Percentiles rank a stretch among this genome's conserved stretches.
phyloP scores from a whole-genome alignment of 2,113 vertebrate species.

The Pristiophorus japonicus region DNA sequence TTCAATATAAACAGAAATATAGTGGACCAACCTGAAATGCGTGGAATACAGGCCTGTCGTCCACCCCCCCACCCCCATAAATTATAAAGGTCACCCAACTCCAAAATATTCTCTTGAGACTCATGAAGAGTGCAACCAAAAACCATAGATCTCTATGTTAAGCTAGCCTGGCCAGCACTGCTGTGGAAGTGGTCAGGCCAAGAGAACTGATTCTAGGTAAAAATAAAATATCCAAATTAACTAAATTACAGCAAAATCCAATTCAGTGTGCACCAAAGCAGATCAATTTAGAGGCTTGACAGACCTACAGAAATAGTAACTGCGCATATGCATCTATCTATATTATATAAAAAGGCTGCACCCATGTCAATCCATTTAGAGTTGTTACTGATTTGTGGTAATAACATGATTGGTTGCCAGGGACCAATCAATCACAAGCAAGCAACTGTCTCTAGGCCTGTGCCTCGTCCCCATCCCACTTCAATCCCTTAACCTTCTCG shows the following conservation, averaged over 20 bases:
- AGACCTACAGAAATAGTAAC: not conserved
- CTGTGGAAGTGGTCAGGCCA: not conserved
- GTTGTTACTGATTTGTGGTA: not conserved
- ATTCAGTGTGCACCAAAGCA: not conserved
- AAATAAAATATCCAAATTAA: not conserved
- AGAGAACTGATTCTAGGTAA: not conserved
- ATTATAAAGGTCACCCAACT: conserved; percentile 7
- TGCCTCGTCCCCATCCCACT: not conserved
- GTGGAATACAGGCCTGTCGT: not conserved
- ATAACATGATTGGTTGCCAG: not conserved
- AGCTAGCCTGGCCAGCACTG: not conserved
- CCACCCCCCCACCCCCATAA: not conserved
- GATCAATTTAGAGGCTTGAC: not conserved
- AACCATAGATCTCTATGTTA: not conserved
- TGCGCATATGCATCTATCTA: not conserved
- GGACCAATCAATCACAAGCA: not conserved
- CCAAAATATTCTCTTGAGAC: not conserved
- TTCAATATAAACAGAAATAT: conserved; percentile 19
- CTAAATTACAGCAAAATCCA: not conserved
- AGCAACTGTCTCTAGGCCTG: not conserved
- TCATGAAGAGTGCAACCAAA: not conserved
- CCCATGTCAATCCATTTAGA: not conserved
- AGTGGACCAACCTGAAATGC: not conserved
- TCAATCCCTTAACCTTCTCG: not conserved
- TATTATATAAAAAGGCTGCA: not conserved